phyloP scores from a whole-genome alignment of 2,113 vertebrate species.

The Strigops habroptila region DNA sequence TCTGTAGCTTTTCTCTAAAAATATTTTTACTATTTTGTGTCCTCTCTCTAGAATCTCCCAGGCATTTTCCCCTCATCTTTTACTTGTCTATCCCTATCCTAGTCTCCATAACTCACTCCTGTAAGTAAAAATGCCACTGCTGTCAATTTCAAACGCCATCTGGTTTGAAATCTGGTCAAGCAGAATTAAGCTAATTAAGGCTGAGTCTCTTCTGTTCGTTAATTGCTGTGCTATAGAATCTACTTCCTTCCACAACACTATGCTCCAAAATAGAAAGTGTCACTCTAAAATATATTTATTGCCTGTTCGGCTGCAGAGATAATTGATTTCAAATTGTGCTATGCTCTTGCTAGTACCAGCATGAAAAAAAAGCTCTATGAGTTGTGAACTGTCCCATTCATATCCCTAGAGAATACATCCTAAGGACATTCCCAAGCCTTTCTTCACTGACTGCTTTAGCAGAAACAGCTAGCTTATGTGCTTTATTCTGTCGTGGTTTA shows the following conservation, averaged over 20 bases:
- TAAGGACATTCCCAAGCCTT: neutral
- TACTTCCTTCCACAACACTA: neutral
- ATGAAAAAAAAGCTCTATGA: neutral
- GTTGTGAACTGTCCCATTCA: neutral
- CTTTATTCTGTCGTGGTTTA: neutral
- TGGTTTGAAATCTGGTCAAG: constrained; percentile 23
- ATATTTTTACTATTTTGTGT: neutral
- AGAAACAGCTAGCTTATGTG: neutral
- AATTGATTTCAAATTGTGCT: neutral
- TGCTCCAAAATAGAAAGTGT: neutral
- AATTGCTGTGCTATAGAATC: neutral
- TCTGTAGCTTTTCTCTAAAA: neutral
- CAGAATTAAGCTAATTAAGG: constrained; percentile 13
- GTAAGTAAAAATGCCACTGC: neutral
- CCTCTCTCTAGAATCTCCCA: neutral
- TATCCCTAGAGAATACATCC: neutral
- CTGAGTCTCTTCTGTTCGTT: neutral
- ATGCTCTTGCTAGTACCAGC: neutral
- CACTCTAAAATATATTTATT: neutral
- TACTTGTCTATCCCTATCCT: neutral
- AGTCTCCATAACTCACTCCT: neutral
- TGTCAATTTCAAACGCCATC: neutral
- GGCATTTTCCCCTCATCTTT: neutral
- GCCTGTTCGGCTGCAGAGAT: neutral
- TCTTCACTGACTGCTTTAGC: neutral